Evolutionary conservation across 1,140 invertebrate species (phyloP).

Genomic region (Pseudomyrmex dendroicus): DNA sequence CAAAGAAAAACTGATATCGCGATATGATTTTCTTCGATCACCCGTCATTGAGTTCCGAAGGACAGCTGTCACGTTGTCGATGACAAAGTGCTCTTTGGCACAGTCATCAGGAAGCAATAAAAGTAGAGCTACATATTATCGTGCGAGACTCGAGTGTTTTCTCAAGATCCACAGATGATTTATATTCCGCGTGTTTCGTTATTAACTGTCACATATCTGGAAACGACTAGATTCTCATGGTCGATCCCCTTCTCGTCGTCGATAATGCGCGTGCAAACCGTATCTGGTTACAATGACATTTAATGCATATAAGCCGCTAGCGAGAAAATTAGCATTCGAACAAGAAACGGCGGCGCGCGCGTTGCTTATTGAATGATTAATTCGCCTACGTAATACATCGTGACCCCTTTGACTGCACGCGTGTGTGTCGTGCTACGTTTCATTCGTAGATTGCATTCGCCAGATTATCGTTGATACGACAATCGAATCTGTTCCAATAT

Average conservation of each 20-base stretch:
- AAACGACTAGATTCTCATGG: constrained; percentile 34
- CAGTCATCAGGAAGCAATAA: constrained; percentile 41
- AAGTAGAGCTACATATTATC: constrained; percentile 18
- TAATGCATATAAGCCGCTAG: constrained; percentile 39
- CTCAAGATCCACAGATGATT: constrained; percentile 52
- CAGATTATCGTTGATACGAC: constrained; percentile 9
- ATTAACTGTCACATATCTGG: constrained; percentile 41
- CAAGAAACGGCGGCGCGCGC: background rate
- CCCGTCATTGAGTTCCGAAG: constrained; percentile 33
- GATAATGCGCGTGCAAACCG: background rate
- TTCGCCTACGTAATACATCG: constrained; percentile 27
- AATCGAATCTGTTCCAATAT: constrained; percentile 47
- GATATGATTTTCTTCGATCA: constrained; percentile 18
- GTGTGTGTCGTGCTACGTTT: background rate
- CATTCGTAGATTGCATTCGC: constrained; percentile 27
- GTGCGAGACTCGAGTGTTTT: constrained; percentile 1
- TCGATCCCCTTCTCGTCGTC: background rate
- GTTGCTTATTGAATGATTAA: constrained; percentile 51
- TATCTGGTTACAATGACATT: constrained; percentile 48
- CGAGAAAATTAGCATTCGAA: constrained; percentile 53
- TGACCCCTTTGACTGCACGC: background rate
- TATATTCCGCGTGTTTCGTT: constrained; percentile 48
- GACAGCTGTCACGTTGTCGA: background rate
- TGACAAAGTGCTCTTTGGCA: background rate
- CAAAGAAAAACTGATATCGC: constrained; percentile 1